Evolutionary conservation across 2,888 invertebrate species (phyloP).

Genomic region (Mactromeris polynyma): DNA sequence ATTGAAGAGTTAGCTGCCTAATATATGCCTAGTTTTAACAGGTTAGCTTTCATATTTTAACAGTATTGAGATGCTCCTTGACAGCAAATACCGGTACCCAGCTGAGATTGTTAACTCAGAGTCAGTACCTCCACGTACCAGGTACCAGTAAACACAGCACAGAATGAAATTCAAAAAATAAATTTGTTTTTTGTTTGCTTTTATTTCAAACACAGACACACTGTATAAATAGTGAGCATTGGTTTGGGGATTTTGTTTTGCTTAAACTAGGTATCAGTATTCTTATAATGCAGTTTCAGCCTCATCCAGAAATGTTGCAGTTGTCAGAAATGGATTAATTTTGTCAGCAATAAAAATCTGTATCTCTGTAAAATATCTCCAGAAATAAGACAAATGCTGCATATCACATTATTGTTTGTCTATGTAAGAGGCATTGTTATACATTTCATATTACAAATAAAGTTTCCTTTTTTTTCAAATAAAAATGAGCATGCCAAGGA

Average conservation of each 20-base stretch:
- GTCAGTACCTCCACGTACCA: neutral
- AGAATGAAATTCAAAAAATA: neutral
- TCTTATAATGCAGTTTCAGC: too few species aligned
- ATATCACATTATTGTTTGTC: too few species aligned
- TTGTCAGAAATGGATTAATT: too few species aligned
- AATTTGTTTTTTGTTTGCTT: neutral
- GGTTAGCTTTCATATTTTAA: neutral
- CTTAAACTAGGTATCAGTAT: neutral
- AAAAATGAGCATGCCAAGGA: too few species aligned
- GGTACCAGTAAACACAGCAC: neutral
- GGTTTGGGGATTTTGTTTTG: neutral
- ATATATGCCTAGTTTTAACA: neutral
- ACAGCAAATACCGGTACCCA: neutral
- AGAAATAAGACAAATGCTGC: too few species aligned
- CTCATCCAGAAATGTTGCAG: too few species aligned
- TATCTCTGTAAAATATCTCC: too few species aligned
- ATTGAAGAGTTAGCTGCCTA: too few species aligned
- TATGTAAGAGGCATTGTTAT: too few species aligned
- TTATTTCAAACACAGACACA: neutral
- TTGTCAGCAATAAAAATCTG: too few species aligned
- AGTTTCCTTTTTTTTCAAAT: too few species aligned
- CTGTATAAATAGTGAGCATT: neutral
- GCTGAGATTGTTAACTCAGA: neutral
- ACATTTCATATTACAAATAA: too few species aligned
- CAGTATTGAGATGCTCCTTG: neutral